Conservation (phyloP, 2,113 vertebrate genomes). For the Turdus rufiventris region DNA sequence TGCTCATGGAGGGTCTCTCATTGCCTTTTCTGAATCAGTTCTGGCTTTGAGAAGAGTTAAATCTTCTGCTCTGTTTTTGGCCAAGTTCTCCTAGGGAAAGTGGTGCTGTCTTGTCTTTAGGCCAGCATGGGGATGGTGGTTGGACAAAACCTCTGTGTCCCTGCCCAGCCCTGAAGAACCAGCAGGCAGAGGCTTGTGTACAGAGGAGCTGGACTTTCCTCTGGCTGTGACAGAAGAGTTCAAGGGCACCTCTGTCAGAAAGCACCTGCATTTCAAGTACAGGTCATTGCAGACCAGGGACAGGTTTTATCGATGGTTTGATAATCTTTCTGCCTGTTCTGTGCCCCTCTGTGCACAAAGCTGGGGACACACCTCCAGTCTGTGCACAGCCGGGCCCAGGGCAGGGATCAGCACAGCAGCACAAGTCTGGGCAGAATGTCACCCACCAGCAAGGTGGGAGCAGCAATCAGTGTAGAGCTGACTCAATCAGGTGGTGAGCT, state of each 20-base stretch:
- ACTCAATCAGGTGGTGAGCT: background rate
- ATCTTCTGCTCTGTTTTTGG: background rate
- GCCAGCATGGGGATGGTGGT: fast-evolving
- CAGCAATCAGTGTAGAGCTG: background rate
- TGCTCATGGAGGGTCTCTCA: background rate
- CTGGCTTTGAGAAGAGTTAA: background rate
- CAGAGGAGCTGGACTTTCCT: background rate
- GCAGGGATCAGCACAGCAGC: background rate
- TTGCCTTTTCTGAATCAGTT: background rate
- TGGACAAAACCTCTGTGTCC: background rate
- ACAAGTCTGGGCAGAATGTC: background rate
- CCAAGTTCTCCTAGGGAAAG: background rate
- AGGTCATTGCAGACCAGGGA: background rate
- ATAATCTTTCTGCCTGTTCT: background rate
- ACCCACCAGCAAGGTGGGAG: background rate
- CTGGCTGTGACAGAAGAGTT: background rate
- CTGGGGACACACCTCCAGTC: fast-evolving
- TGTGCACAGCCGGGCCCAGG: background rate
- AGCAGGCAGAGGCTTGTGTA: background rate
- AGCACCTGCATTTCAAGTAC: fast-evolving
- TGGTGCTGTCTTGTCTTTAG: background rate
- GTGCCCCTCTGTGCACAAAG: background rate
- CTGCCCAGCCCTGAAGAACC: background rate
- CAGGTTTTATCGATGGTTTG: background rate
- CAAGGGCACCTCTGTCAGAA: background rate